phyloP scores from a whole-genome alignment of 2,797 vertebrate genomes.

The Emydoidea blandingii region DNA sequence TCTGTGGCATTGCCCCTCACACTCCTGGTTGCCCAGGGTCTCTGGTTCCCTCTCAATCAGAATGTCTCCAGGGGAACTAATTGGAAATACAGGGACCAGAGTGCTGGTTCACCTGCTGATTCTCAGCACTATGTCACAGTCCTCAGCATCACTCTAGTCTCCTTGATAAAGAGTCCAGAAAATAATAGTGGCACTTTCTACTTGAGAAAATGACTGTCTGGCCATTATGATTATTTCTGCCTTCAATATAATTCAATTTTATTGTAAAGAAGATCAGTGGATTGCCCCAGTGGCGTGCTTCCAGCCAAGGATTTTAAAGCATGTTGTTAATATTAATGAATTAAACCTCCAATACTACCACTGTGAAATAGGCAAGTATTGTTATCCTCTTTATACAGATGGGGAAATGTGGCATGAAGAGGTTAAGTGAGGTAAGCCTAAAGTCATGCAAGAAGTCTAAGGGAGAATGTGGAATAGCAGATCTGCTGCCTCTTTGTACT shows the following conservation, averaged over 20 bases:
- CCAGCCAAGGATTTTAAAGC: neutral
- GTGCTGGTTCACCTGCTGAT: neutral
- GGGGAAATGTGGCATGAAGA: neutral
- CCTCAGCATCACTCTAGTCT: neutral
- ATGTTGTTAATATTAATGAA: neutral
- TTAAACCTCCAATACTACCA: neutral
- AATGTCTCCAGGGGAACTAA: neutral
- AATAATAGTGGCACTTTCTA: neutral
- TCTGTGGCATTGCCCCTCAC: no score
- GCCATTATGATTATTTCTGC: neutral
- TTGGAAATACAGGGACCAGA: neutral
- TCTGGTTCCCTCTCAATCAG: no score
- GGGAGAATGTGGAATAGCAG: neutral
- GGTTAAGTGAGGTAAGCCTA: neutral
- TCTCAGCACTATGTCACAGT: neutral
- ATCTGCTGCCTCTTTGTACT: neutral
- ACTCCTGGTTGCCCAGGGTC: no score
- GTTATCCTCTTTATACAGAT: neutral
- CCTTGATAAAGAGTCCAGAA: neutral
- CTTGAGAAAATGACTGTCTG: conserved; percentile 1
- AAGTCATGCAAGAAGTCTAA: neutral
- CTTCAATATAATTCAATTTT: conserved; percentile 13
- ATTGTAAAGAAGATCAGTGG: neutral
- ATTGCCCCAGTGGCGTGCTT: neutral
- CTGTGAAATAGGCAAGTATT: neutral